A percentile compares a stretch with the other conserved stretches of the same genome.
These are phyloP conservation scores for Xestia xanthographa DNA, from an alignment of 2,888 invertebrate species.

Conservation along the genomic window DNA sequence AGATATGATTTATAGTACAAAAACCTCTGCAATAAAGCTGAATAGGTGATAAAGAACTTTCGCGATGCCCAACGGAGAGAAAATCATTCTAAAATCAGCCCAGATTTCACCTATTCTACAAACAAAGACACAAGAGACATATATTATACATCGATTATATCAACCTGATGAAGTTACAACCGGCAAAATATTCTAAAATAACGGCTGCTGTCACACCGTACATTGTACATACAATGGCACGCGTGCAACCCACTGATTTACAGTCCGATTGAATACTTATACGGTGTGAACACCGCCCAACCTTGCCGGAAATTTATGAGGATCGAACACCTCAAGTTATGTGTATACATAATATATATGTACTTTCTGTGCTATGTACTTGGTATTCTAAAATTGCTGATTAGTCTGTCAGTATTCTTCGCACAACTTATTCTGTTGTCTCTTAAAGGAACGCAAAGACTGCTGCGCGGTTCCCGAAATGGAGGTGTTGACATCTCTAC, in stretches of 20 bases:
- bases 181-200: constrained; percentile 64
- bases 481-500: constrained; percentile 31
- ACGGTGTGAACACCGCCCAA: constrained; percentile 73
- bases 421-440: background rate
- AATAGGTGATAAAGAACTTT: background rate
- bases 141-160: constrained; percentile 19
- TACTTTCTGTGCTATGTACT: background rate
- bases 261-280: constrained; percentile 77
- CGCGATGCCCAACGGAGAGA: constrained; percentile 3
- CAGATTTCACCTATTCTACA: constrained; percentile 32
- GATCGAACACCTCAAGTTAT: constrained; percentile 48
- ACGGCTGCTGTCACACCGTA: constrained; percentile 73
- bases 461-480: constrained; percentile 21
- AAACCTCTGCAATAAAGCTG: background rate
- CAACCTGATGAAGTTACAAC: constrained; percentile 59
- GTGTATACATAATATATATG: constrained; percentile 43
- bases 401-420: constrained; percentile 48
- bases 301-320: constrained; percentile 64
- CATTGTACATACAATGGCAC: constrained; percentile 72
- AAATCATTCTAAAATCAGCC: constrained; percentile 23
- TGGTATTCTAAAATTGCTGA: constrained; percentile 45
- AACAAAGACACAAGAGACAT: constrained; percentile 19
- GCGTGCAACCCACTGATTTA: constrained; percentile 76
- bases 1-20: background rate
- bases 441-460: background rate